phyloP scores from a whole-genome alignment of 2,888 invertebrate species.

The Dynastes tityus region DNA sequence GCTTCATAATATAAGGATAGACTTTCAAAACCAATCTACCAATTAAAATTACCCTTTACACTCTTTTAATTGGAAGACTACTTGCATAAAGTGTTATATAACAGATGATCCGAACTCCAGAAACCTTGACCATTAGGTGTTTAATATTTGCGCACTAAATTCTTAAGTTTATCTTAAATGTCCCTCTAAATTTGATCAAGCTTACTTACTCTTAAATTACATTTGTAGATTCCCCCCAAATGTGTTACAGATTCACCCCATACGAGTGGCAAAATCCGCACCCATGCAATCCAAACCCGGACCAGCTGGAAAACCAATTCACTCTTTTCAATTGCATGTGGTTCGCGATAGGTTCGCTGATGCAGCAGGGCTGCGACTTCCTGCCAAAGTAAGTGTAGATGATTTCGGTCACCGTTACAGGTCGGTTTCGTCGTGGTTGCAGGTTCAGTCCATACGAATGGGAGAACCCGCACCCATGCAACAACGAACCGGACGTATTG shows the following conservation, averaged over 20 bases:
- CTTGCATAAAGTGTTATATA: no score
- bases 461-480: conserved; percentile 90
- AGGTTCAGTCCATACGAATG: conserved; percentile 96
- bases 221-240: no score
- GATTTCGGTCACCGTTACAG: conserved; percentile 25
- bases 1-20: no score
- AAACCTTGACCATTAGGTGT: no score
- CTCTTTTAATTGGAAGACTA: no score
- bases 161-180: no score
- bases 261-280: conserved; percentile 96
- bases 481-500: conserved; percentile 87
- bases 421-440: conserved; percentile 68
- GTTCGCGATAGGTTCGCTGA: conserved; percentile 96
- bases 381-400: conserved; percentile 87
- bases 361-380: conserved; percentile 97
- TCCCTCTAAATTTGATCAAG: no score
- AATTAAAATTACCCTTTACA: no score
- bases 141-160: no score
- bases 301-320: conserved; percentile 92
- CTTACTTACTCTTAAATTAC: no score
- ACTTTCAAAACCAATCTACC: no score
- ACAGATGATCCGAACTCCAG: no score
- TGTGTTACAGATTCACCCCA: conserved; percentile 85
- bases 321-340: conserved; percentile 95
- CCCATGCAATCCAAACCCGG: conserved; percentile 86